Evolutionary conservation across 2,888 invertebrate species (phyloP).

Genomic region (Netelia inedita): DNA sequence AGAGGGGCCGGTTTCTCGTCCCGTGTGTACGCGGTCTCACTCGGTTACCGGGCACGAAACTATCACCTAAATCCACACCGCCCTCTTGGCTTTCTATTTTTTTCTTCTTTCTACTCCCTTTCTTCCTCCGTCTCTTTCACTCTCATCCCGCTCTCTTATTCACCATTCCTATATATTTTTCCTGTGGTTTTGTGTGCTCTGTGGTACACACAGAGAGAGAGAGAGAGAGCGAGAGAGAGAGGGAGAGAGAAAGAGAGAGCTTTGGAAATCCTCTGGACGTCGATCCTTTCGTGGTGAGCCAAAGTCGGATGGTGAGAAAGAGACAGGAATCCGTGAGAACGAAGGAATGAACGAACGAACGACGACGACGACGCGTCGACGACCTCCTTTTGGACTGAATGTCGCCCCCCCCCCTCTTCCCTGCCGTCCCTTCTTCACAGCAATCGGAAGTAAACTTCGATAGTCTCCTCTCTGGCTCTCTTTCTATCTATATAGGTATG

Average conservation of each 20-base stretch:
- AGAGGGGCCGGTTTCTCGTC: constrained; percentile 1
- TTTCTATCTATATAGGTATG: not conserved
- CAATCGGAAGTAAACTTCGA: constrained; percentile 68
- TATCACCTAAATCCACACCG: constrained; percentile 54
- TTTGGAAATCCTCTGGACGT: constrained; percentile 58
- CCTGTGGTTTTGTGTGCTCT: constrained; percentile 50
- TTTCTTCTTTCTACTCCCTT: not conserved
- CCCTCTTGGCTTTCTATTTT: constrained; percentile 23
- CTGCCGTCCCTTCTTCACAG: constrained; percentile 10
- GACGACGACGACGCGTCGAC: constrained; percentile 31
- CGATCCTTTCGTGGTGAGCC: constrained; percentile 56
- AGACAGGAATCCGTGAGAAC: not conserved
- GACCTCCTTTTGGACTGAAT: constrained; percentile 63
- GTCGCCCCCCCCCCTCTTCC: constrained; percentile 32
- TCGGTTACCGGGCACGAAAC: constrained; percentile 55
- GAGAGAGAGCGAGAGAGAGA: constrained; percentile 34
- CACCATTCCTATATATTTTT: constrained; percentile 31
- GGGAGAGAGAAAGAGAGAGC: constrained; percentile 50
- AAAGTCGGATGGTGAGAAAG: constrained; percentile 9
- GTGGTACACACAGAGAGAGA: constrained; percentile 51
- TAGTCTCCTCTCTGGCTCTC: constrained; percentile 46
- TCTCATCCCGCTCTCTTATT: not conserved
- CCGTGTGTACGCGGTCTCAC: constrained; percentile 22
- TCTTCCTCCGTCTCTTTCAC: constrained; percentile 15
- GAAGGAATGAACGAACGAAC: not conserved